Evolutionary conservation across 53 echinoderm and acorn worm species (phyloP), one percentile per base, ranked within the genome.

Genomic region (Echinarachnius parma): DNA sequence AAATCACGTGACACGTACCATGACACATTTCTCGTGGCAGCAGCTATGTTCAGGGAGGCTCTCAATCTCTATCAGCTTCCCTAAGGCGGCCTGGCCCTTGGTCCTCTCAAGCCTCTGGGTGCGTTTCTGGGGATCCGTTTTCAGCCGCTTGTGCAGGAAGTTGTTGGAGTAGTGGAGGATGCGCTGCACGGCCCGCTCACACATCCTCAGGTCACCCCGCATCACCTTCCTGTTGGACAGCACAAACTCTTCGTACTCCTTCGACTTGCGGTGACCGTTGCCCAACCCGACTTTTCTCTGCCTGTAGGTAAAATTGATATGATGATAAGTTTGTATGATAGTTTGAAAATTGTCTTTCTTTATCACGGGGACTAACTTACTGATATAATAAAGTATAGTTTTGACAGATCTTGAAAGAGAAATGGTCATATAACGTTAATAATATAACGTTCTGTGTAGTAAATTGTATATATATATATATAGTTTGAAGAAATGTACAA

Each of bases 101-200:
- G 77, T 88, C 14, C 91, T 62, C 49, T 87, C 62, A 15, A 90
- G 81, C 15, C 98, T 63, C 71, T 79, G 76, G 4, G 78, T 46
- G 55, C 82, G 75, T 28, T 77, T 77, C 21, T 62, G 77, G 11
- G 93, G 93, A 57, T 98, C 98, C 9, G 91, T 91, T 68, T 98
- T 98, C 42, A 98, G 78, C 27, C 70, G 76, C 85, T 91, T 91
- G 78, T 98, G 98, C 54, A 98, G 75, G 76, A 98, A 98, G 86
- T 98, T 98, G 76, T 98, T 98, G 61, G 98, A 98, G 75, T 98
- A 98, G 80, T 79, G 71, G 22, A 98, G 81, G 49, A 98, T 80
- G 23, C 91, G 77, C 75, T 98, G 86, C 60, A 81, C 80, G 23
- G 98, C 98, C 15, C 86, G 85, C 68, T 98, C 98, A 36, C 98